Evolutionary conservation across 2,113 vertebrate genomes (phyloP), one percentile per base, ranked within the genome.

Genomic region (Phyllopteryx taeniolatus): DNA sequence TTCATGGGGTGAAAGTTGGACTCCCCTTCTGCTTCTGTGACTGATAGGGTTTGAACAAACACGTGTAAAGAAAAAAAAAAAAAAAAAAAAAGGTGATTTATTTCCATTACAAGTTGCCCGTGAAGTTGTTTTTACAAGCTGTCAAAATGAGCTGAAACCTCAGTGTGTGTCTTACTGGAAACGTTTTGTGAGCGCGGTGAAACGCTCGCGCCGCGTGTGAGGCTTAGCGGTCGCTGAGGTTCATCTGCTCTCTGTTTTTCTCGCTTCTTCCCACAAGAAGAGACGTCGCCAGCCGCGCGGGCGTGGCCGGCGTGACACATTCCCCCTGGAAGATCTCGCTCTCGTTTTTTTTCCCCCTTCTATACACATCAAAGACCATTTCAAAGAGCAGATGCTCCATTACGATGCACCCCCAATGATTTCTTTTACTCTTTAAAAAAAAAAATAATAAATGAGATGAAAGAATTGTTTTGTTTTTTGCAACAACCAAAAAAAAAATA

Each of bases 151-250:
- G 61, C 61, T n/a, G 1, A 12, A 65, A n/a, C 42, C 42, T 46
- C 63, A 65, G 12, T 27, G n/a, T 22, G 43, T 27, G 43, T 66
- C 13, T 47, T 27, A 31, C 43, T 66, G 63, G 63, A 66, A 66
- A 66, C 1, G 2, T 66, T 65, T 44, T 5, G 63, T 66, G 63
- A 44, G 20, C 19, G 61, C 35, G 62, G 62, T 43, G 39, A 44
- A 64, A 44, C 20, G 35, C 10, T 60, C 59, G 14, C 5, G 59
- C 31, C 35, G 10, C 13, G 63, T 44, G 63, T 44, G 63, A 44
- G 63, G 42, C 6, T 44, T 65, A 43, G 63, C 43, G 43, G 63
- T 66, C 63, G 20, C 13, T 27, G 63, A 66, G 63, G 63, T 47
- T 66, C 6, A 14, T 42, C 17, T 63, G 61, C 61, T n/a, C 43